phyloP scores from a whole-genome alignment of 30 jellyfish, hydroid and myxozoan species.

The Chrysaora quinquecirrha region DNA sequence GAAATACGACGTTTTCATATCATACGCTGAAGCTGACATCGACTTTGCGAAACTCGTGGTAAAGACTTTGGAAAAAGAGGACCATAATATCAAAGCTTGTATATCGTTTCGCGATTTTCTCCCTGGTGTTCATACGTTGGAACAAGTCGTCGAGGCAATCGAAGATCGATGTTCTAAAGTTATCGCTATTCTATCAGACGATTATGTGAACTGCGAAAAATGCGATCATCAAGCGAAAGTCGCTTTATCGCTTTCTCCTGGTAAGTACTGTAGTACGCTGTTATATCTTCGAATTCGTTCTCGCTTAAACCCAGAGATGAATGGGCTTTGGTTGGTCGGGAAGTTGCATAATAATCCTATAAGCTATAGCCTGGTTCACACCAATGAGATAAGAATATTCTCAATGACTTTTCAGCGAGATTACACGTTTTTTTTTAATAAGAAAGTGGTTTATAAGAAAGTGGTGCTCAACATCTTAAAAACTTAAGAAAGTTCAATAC shows the following conservation, averaged over 20 bases:
- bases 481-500: too few species aligned
- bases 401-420: too few species aligned
- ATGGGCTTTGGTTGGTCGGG: too few species aligned
- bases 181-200: slow-evolving; percentile 73
- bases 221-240: slow-evolving; percentile 89
- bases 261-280: slow-evolving; percentile 24
- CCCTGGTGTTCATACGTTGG: slow-evolving; percentile 77
- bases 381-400: too few species aligned
- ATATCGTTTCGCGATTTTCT: slow-evolving; percentile 79
- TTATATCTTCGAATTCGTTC: too few species aligned
- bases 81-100: slow-evolving; percentile 63
- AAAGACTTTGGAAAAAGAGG: slow-evolving; percentile 33
- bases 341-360: too few species aligned
- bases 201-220: slow-evolving; percentile 58
- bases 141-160: slow-evolving; percentile 72
- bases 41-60: slow-evolving; percentile 76
- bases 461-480: too few species aligned
- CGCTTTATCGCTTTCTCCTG: slow-evolving; percentile 83
- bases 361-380: too few species aligned
- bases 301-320: too few species aligned
- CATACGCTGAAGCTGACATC: slow-evolving; percentile 78
- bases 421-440: too few species aligned
- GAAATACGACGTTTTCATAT: slow-evolving; percentile 82
- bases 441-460: too few species aligned
- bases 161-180: slow-evolving; percentile 84